Percentiles rank a stretch among this genome's conserved stretches.
Conservation (phyloP, 2,888 invertebrate species). For the Morpho achilles region DNA sequence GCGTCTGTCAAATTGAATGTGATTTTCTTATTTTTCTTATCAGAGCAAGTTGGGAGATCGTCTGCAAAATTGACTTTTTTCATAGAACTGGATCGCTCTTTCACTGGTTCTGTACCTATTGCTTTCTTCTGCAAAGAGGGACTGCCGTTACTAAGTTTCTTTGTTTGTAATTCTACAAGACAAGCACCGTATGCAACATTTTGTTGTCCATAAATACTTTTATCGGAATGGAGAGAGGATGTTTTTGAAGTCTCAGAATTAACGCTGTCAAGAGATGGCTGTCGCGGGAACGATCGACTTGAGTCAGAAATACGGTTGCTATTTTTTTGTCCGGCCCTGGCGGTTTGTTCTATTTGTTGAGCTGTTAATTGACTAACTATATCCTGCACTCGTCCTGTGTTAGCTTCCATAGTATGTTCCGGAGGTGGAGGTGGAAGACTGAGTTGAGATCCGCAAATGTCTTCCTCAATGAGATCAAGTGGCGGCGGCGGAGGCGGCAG, state of each 20-base stretch:
- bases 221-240: conserved; percentile 63
- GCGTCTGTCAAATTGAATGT: conserved; percentile 78
- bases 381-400: conserved; percentile 60
- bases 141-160: conserved; percentile 64
- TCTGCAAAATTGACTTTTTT: conserved; percentile 82
- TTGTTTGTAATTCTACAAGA: conserved; percentile 77
- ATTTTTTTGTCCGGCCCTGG: conserved; percentile 57
- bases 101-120: conserved; percentile 54
- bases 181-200: conserved; percentile 72
- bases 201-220: conserved; percentile 55
- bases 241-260: conserved; percentile 71
- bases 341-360: conserved; percentile 57
- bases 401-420: conserved; percentile 63
- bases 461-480: conserved; percentile 51
- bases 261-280: conserved; percentile 77
- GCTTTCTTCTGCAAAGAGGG: conserved; percentile 55
- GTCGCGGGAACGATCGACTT: conserved; percentile 70
- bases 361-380: conserved; percentile 63
- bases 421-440: conserved; percentile 88
- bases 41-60: conserved; percentile 66
- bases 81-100: conserved; percentile 42
- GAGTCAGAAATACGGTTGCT: conserved; percentile 56
- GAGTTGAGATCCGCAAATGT: conserved; percentile 84
- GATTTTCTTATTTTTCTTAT: conserved; percentile 82
- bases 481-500: conserved; percentile 88